Percentiles rank a stretch among this genome's conserved stretches.
phyloP scores from a whole-genome alignment of 2,113 vertebrate species.

The Octodon degus region DNA sequence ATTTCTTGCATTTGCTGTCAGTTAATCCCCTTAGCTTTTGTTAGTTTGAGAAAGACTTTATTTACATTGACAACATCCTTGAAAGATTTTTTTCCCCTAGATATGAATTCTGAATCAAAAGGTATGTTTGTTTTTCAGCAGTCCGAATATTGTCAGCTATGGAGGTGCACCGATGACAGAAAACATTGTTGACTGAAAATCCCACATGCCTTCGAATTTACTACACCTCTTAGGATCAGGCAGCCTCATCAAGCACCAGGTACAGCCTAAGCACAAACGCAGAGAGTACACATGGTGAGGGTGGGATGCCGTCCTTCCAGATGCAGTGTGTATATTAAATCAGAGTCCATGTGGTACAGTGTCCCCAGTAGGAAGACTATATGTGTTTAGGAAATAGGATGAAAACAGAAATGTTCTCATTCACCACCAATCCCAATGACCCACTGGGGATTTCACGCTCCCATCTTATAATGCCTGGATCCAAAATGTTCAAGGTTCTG shows the following conservation, averaged over 20 bases:
- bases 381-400: neutral
- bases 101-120: neutral
- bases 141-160: neutral
- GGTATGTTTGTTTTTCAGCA: neutral
- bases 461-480: neutral
- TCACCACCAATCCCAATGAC: neutral
- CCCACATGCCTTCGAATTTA: neutral
- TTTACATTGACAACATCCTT: neutral
- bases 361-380: neutral
- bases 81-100: neutral
- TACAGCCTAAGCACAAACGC: neutral
- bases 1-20: neutral
- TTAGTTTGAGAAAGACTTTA: neutral
- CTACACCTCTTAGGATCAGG: neutral
- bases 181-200: neutral
- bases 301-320: neutral
- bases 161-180: neutral
- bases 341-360: neutral
- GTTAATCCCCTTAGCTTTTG: constrained; percentile 35
- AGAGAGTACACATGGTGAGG: neutral
- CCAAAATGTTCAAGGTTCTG: neutral
- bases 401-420: neutral
- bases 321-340: neutral
- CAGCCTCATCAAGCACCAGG: neutral
- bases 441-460: neutral